Conservation (phyloP, 1,140 invertebrate genomes). For the Pinna nobilis region DNA sequence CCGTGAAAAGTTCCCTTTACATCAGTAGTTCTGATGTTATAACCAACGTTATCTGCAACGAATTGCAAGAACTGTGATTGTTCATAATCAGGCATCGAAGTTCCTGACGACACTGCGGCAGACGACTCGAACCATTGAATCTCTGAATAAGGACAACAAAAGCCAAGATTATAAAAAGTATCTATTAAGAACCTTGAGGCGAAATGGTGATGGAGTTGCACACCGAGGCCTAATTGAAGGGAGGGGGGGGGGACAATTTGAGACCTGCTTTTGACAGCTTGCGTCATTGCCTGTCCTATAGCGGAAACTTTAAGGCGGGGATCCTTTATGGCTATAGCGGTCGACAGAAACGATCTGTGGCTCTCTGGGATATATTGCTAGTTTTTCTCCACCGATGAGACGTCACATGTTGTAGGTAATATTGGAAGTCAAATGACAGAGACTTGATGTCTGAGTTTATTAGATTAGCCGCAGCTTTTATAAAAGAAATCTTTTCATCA, state of each 20-base stretch:
- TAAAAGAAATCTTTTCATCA: no score
- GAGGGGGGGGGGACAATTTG: conserved; percentile 43
- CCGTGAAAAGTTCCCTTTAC: no score
- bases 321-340: not conserved
- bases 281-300: conserved; percentile 27
- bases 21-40: no score
- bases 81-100: no score
- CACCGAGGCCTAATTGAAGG: conserved; percentile 56
- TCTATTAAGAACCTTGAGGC: conserved; percentile 52
- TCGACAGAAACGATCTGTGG: conserved; percentile 13
- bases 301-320: conserved; percentile 11
- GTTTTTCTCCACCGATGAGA: conserved; percentile 18
- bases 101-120: no score
- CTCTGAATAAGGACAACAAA: conserved; percentile 50
- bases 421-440: no score
- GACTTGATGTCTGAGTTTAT: not conserved
- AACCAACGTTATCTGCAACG: no score
- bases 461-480: not conserved
- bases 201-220: conserved; percentile 58
- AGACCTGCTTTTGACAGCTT: conserved; percentile 39
- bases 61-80: no score
- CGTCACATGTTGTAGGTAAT: no score
- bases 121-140: conserved; percentile 48
- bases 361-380: conserved; percentile 28
- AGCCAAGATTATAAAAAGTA: conserved; percentile 43